These are phyloP conservation scores for Anas platyrhynchos DNA, from an alignment of 2,113 vertebrate genomes.

Conservation along the genomic window DNA sequence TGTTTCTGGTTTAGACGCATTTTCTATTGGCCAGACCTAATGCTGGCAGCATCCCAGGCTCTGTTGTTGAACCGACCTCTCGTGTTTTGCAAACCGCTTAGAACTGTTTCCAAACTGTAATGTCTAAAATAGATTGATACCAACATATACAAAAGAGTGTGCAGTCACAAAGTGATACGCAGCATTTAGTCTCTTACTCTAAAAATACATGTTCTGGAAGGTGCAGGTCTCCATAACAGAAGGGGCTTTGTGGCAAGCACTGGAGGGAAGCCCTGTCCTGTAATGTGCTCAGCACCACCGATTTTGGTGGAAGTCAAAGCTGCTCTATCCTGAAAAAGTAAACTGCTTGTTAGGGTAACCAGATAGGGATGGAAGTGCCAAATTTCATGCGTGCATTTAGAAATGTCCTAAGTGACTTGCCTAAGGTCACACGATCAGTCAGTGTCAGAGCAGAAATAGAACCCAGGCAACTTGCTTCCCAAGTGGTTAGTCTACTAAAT, in stretches of 20 bases:
- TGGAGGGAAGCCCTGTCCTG: neutral
- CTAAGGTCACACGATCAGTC: neutral
- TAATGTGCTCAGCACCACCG: neutral
- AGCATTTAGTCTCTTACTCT: neutral
- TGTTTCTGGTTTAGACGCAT: neutral
- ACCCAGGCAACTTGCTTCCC: neutral
- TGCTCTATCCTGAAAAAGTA: neutral
- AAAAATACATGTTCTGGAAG: neutral
- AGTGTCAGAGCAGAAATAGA: neutral
- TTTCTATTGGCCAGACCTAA: neutral
- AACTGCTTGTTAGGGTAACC: neutral
- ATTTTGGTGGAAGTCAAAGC: neutral
- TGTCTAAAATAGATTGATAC: neutral
- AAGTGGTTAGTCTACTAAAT: neutral
- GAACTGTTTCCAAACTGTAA: conserved; percentile 12
- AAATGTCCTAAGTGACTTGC: neutral
- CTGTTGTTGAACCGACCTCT: neutral
- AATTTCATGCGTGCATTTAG: neutral
- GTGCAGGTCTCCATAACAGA: neutral
- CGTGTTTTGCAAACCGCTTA: neutral
- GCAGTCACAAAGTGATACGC: neutral
- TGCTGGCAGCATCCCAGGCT: neutral
- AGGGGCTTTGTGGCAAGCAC: neutral
- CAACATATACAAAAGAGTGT: neutral
- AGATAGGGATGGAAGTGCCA: neutral